These are phyloP conservation scores for Drosophila persimilis DNA, from an alignment of 1,140 invertebrate genomes.

Conservation along the genomic window DNA sequence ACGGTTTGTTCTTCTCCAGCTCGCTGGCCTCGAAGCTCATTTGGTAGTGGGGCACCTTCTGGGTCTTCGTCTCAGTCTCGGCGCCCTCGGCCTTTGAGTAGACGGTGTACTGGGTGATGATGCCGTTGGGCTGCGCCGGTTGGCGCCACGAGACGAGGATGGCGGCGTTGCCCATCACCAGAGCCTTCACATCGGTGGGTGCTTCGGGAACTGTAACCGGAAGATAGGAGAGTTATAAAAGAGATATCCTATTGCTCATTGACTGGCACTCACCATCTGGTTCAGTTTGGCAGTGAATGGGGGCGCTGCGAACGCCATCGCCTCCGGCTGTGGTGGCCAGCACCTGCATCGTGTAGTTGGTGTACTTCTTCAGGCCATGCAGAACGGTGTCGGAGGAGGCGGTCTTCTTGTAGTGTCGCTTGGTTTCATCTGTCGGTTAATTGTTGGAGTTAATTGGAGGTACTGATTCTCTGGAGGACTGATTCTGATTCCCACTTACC, in stretches of 20 bases:
- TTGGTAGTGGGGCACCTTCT: slow-evolving; percentile 86
- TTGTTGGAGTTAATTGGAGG: background rate
- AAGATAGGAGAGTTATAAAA: too few relatives aligned
- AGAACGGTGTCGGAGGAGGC: slow-evolving; percentile 96
- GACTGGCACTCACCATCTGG: slow-evolving; percentile 92
- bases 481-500: slow-evolving; percentile 85
- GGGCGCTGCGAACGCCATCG: slow-evolving; percentile 95
- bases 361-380: slow-evolving; percentile 96
- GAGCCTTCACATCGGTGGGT: slow-evolving; percentile 95
- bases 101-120: slow-evolving; percentile 96
- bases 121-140: slow-evolving; percentile 95
- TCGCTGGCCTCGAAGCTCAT: slow-evolving; percentile 93
- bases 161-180: slow-evolving; percentile 94
- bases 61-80: slow-evolving; percentile 87
- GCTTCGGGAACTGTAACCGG: slow-evolving; percentile 92
- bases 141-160: slow-evolving; percentile 97
- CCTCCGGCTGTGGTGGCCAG: slow-evolving; percentile 96
- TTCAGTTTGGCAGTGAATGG: slow-evolving; percentile 97
- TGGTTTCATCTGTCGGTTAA: slow-evolving; percentile 89
- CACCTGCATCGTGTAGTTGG: slow-evolving; percentile 98
- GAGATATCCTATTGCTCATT: background rate
- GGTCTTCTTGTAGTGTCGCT: slow-evolving; percentile 95
- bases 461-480: too few relatives aligned
- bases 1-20: slow-evolving; percentile 90
- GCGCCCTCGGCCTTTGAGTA: slow-evolving; percentile 92